Base-by-base conservation (phyloP, 1,140 invertebrate genomes). In the Venturia canescens region DNA sequence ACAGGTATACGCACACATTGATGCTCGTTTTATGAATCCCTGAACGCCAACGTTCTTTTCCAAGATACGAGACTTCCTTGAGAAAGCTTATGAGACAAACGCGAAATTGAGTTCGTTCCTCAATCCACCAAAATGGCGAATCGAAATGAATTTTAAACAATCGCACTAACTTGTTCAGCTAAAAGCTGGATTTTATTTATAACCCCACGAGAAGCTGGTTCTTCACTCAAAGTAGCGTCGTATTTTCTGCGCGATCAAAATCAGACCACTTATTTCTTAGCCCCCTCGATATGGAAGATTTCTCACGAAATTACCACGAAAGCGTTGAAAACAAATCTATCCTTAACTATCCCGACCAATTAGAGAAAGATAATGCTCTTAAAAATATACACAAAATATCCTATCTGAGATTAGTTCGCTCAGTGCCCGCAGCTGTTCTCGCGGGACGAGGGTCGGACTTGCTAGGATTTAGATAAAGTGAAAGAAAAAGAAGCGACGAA, bases 381-480 rank as follows among this genome's bases (percentile, higher is more conserved):
- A 5, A 29, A 29, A 15, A 18, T 18, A 18, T 53, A 53, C n/a
- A 53, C 71, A 53, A 53, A 74, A 23, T 69, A 31, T 57, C 23
- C 48, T 57, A 74, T 57, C 71, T 69, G 3, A 34, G 66, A 15
- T 69, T 57, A 50, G 70, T 44, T 38, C 16, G 34, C 31, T 74
- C 71, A 18, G 3, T 29, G 48, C 23, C 44, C 71, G 23, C 71
- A 74, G 71, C 71, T 74, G 71, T 74, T 74, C 26, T 26, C 18
- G 48, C 18, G 48, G 57, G 71, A 74, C 71, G 71, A 74, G 71
- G 71, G 71, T 74, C 71, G 31, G 71, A 74, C 71, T 74, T 27
- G 44, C 44, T 27, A 3, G 71, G 71, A 53, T 74, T 74, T 74
- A 74, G 71, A 74, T 74, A 74, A 74, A 74, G 71, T 50, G 26